A percentile compares a stretch with the other conserved stretches of the same genome.
These are phyloP conservation scores for Serrognathus titanus DNA, from an alignment of 2,888 invertebrate genomes.

Conservation along the genomic window DNA sequence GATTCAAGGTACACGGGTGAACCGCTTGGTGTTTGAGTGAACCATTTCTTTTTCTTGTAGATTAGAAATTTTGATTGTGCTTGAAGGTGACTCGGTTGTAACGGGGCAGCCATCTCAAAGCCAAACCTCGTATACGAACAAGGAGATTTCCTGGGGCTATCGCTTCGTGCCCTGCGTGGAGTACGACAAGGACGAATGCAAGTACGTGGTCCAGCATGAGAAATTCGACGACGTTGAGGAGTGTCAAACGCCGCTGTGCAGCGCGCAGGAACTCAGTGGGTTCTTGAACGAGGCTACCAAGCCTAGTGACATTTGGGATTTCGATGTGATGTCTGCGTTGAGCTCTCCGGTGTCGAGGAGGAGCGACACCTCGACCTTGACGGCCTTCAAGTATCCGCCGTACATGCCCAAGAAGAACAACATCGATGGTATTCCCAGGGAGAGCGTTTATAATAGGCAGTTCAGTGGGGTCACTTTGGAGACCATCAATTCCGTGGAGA, in stretches of 20 bases:
- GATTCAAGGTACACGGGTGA: conserved; percentile 49
- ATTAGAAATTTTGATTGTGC: conserved; percentile 76
- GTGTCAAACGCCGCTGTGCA: conserved; percentile 80
- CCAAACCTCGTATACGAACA: conserved; percentile 72
- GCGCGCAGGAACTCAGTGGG: conserved; percentile 51
- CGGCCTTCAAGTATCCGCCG: conserved; percentile 9
- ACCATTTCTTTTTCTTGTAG: conserved; percentile 52
- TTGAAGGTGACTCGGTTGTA: conserved; percentile 77
- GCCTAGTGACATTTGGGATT: conserved; percentile 2
- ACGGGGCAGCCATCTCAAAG: conserved; percentile 73
- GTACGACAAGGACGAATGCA: conserved; percentile 58
- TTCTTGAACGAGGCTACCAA: conserved; percentile 11
- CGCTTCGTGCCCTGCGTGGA: conserved; percentile 57
- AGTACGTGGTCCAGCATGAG: conserved; percentile 61
- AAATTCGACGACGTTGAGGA: conserved; percentile 63
- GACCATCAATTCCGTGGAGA: conserved; percentile 16
- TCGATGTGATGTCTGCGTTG: conserved; percentile 6
- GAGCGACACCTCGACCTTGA: conserved; percentile 11
- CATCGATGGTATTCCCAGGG: conserved; percentile 12
- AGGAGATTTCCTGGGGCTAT: conserved; percentile 82
- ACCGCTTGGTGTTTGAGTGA: too few relatives aligned
- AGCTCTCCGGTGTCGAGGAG: conserved; percentile 14
- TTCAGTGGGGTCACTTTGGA: conserved; percentile 15
- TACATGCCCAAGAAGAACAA: conserved; percentile 13
- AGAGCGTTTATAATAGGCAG: conserved; percentile 6